phyloP scores from a whole-genome alignment of 1,140 invertebrate genomes.

The Bombus breviceps region DNA sequence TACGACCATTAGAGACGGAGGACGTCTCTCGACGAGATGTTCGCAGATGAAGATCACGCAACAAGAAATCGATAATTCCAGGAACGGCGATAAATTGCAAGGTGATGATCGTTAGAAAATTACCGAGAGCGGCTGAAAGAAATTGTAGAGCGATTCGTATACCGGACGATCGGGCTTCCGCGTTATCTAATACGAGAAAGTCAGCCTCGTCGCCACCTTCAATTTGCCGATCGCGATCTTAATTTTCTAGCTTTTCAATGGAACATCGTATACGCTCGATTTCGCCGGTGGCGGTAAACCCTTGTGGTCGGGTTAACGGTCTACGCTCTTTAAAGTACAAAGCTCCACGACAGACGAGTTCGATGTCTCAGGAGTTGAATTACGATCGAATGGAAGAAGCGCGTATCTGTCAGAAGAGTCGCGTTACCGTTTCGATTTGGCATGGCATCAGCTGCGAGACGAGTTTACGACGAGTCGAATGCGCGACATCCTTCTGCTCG shows the following conservation, averaged over 20 bases:
- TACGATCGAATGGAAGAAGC: not conserved
- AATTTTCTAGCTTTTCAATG: constrained; percentile 46
- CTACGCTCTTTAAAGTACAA: not conserved
- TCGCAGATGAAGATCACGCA: not conserved
- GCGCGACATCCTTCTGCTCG: constrained; percentile 18
- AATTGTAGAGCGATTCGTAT: not conserved
- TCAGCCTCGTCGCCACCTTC: not conserved
- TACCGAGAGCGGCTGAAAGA: not conserved
- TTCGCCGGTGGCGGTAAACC: not conserved
- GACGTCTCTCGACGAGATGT: constrained; percentile 46
- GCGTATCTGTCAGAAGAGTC: not conserved
- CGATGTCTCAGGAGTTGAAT: not conserved
- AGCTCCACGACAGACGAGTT: not conserved
- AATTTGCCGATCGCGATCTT: constrained; percentile 27
- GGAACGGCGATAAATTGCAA: not conserved
- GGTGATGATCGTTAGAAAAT: not conserved
- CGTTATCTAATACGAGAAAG: constrained; percentile 65
- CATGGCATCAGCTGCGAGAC: not conserved
- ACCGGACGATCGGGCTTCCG: constrained; percentile 28
- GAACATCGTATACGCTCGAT: constrained; percentile 30
- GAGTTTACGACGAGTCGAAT: constrained; percentile 7
- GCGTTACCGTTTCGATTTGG: not conserved
- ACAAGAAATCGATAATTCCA: not conserved
- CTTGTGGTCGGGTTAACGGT: not conserved
- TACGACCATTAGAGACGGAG: constrained; percentile 54